Percentiles rank a stretch among this genome's conserved stretches.
phyloP scores from a whole-genome alignment of 2,113 vertebrate species.

The Physeter macrocephalus region DNA sequence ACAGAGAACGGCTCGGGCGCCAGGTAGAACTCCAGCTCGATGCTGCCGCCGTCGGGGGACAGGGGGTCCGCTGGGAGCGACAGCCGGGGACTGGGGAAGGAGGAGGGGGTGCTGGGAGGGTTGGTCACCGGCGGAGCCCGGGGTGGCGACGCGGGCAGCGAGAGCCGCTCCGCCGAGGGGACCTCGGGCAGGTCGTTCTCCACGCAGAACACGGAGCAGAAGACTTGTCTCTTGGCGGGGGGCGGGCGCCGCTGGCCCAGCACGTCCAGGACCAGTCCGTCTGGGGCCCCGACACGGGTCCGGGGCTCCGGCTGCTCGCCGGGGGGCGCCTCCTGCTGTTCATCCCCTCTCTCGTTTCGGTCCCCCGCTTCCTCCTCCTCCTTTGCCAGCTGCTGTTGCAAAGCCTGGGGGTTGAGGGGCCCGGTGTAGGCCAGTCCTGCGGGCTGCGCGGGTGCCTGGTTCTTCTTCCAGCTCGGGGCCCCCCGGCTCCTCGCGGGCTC shows the following conservation, averaged over 20 bases:
- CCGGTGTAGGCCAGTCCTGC: background rate
- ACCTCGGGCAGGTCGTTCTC: slow-evolving; percentile 78
- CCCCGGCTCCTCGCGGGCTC: background rate
- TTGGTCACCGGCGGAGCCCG: background rate
- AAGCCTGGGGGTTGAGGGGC: slow-evolving; percentile 39
- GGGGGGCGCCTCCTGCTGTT: slow-evolving; percentile 4
- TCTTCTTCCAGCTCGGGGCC: background rate
- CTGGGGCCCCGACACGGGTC: background rate
- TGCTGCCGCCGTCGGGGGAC: slow-evolving; percentile 60
- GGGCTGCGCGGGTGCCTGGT: background rate
- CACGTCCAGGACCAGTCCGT: slow-evolving; percentile 37
- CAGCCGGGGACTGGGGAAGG: slow-evolving; percentile 38
- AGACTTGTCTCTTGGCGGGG: slow-evolving; percentile 82
- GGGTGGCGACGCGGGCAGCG: background rate
- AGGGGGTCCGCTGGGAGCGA: slow-evolving; percentile 42
- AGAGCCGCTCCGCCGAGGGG: background rate
- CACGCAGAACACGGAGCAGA: slow-evolving; percentile 89
- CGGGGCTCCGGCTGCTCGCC: background rate
- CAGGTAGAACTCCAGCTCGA: slow-evolving; percentile 78
- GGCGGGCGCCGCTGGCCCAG: slow-evolving; percentile 44
- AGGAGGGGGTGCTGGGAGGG: slow-evolving; percentile 8
- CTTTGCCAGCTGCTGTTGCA: slow-evolving; percentile 37
- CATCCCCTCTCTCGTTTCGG: background rate
- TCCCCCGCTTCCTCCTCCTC: background rate
- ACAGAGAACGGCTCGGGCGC: slow-evolving; percentile 82